Evolutionary conservation across 2,113 vertebrate species (phyloP).

Genomic region (Mesocricetus auratus): DNA sequence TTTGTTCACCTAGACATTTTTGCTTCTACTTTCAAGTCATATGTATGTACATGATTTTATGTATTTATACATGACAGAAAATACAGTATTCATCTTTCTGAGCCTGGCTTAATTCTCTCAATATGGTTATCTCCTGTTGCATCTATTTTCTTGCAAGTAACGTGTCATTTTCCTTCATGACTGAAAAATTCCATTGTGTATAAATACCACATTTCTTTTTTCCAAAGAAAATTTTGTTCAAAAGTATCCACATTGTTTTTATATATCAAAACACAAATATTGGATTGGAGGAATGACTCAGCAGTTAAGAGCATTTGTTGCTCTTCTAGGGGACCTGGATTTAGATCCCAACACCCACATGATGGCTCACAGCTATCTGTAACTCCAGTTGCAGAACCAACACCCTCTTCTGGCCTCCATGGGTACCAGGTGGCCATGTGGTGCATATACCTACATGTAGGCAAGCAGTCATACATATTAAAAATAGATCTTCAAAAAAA

Average conservation of each 20-base stretch:
- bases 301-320: neutral
- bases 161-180: neutral
- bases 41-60: neutral
- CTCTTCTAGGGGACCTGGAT: neutral
- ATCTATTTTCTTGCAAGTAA: neutral
- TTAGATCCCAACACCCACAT: neutral
- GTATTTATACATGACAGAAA: neutral
- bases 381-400: neutral
- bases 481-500: neutral
- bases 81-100: neutral
- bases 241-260: conserved; percentile 16
- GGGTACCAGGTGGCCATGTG: neutral
- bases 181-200: neutral
- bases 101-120: neutral
- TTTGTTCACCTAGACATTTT: neutral
- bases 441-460: neutral
- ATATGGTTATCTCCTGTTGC: neutral
- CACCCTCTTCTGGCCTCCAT: neutral
- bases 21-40: neutral
- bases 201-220: neutral
- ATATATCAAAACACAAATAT: conserved; percentile 8
- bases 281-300: neutral
- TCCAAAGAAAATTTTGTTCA: conserved; percentile 8
- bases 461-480: neutral
- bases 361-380: neutral